Evolutionary conservation across 2,113 vertebrate genomes (phyloP), one percentile per base, ranked within the genome.

Genomic region (Donacobius atricapilla): DNA sequence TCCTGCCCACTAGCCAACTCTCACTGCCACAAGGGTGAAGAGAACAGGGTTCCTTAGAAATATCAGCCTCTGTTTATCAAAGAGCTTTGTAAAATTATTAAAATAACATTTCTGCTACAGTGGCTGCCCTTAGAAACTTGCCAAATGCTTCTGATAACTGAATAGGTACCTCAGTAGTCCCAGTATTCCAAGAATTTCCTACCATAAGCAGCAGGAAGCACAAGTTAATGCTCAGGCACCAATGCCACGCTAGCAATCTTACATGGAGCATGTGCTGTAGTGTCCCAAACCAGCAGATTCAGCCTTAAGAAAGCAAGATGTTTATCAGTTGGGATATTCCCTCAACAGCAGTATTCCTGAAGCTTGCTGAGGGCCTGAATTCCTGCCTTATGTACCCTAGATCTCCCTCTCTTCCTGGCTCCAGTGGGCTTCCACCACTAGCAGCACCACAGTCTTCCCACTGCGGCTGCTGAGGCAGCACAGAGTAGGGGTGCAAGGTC

Each of bases 141-240:
- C 82, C 95, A 97, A 94, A 84, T 37, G 56, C 37, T 85, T 66
- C 77, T 94, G 95, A 96, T 93, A 89, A 77, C 72, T 94, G 83
- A 97, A 95, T 93, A 86, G 83, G 86, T 73, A 71, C 90, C 90
- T 95, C 87, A 93, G 93, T 95, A 81, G 70, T 58, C 42, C 40
- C 78, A 86, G 65, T 51, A 96, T 95, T 95, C 72, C 78, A 97
- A 90, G 95, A 96, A 97, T 96, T 96, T 96, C 90, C 90, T 92
- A 61, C 44, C 2, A 1, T 80, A 93, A 93, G 83, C 47, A 95
- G 63, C 5, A 17, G 71, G 89, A 97, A 97, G 85, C 63, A 61
- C 30, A 58, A 90, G 45, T 54, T 56, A 91, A 22, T 37, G 58
- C 54, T 75, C 60, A 83, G 57, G 45, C 66, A 63, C 51, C 65